Conservation (phyloP, 2,113 vertebrate genomes). For the Microcebus murinus region DNA sequence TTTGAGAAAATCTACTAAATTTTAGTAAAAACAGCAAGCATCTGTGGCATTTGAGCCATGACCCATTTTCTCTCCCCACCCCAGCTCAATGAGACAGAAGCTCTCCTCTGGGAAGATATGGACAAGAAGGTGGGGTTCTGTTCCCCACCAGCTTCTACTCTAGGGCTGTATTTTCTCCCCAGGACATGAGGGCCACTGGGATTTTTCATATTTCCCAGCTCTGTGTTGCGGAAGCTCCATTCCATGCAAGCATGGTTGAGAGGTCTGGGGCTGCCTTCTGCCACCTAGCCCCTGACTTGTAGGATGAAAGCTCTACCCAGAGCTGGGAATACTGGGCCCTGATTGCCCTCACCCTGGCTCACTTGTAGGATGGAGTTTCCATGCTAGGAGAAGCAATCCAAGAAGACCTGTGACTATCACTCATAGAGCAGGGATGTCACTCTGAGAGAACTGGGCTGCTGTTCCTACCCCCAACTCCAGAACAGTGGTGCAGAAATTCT, state of each 20-base stretch:
- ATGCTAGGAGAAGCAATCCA: background rate
- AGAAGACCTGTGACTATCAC: background rate
- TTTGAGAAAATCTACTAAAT: constrained; percentile 23
- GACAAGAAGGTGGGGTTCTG: background rate
- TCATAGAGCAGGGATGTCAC: background rate
- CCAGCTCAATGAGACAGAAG: background rate
- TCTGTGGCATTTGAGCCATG: background rate
- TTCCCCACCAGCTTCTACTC: background rate
- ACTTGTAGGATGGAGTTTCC: background rate
- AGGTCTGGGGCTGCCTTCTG: background rate
- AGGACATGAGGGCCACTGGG: background rate
- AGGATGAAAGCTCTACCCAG: background rate
- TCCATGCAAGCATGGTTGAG: background rate
- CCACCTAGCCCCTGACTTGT: background rate
- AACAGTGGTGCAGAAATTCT: background rate
- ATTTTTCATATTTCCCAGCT: background rate
- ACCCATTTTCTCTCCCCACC: rapidly evolving
- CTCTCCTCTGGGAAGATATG: background rate
- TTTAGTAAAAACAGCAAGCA: background rate
- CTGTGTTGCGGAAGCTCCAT: background rate
- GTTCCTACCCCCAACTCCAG: background rate
- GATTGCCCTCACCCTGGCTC: background rate
- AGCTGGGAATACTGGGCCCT: background rate
- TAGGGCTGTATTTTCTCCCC: background rate
- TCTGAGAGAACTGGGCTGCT: background rate